Base-by-base conservation (phyloP, 2,113 vertebrate genomes). In the Pholis gunnellus region DNA sequence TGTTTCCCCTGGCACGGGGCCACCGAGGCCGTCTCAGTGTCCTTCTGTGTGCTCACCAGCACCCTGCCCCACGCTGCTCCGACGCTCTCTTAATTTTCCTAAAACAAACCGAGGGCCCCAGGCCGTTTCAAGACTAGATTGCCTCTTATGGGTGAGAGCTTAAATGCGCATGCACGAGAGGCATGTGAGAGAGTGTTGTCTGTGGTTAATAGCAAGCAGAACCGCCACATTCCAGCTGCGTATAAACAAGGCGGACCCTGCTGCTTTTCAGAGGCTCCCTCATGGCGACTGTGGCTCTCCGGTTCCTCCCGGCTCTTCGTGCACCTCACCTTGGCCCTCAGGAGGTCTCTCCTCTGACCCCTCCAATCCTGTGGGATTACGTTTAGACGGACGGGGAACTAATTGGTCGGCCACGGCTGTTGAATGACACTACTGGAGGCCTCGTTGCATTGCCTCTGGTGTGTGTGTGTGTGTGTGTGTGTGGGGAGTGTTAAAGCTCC, bases 1-100 rank as follows among this genome's bases (percentile, higher is more conserved):
- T 92, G 88, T 94, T 94, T 91, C 91, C 72, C 84, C 90, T 93
- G 94, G 91, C 93, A 61, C 65, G 29, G 13, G 36, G 88, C 91
- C 90, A 89, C 82, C 3, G 5, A 64, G 75, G 78, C 91, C 57
- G 67, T 87, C 84, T 93, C 56, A 70, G 90, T 90, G 90, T 92
- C 90, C 87, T 74, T 78, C 83, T 93, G 87, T 91, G 87, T 79
- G 85, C 86, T 82, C 74, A 75, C 80, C 73, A 75, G 73, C 66
- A 66, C 52, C 40, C 44, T 65, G 66, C 77, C 17, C 77, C 14
- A 1, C 85, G 75, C 78, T 66, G 81, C 79, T 77, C 81, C 80
- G 52, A 75, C 42, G 75, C 83, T 87, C 64, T 71, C 86, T 94
- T 85, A 31, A 78, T 88, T 94, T 93, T 91, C 87, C 90, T 83